phyloP scores from a whole-genome alignment of 2,113 vertebrate genomes.

The Regulus satrapa region DNA sequence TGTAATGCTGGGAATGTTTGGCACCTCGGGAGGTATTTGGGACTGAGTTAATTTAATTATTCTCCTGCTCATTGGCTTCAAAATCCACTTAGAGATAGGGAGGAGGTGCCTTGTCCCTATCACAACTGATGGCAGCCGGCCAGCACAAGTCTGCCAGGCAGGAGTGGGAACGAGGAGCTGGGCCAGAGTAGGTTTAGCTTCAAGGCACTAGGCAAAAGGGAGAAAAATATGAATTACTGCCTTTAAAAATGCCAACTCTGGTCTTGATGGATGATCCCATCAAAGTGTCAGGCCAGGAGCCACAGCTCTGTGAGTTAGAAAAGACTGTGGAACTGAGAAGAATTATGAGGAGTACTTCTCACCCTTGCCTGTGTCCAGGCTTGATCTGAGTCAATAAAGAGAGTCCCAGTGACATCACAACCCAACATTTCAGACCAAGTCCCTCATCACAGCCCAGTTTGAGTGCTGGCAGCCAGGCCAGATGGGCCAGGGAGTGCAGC shows the following conservation, averaged over 20 bases:
- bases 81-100: constrained; percentile 25
- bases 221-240: background rate
- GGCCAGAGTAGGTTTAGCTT: background rate
- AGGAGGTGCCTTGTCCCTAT: constrained; percentile 8
- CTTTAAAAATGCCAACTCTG: background rate
- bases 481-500: background rate
- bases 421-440: background rate
- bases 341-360: background rate
- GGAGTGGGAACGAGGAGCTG: background rate
- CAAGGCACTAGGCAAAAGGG: background rate
- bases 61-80: background rate
- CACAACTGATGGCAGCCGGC: background rate
- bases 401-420: background rate
- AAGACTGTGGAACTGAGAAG: background rate
- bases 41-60: constrained; percentile 30
- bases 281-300: background rate
- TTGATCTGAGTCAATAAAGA: background rate
- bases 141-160: background rate
- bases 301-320: background rate
- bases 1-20: background rate
- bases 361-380: background rate
- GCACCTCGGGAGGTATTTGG: background rate
- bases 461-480: background rate
- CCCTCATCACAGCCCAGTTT: accelerated
- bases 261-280: background rate